A percentile compares a stretch with the other conserved stretches of the same genome.
phyloP scores from a whole-genome alignment of 2,888 invertebrate species.

The Dryomyza anilis region DNA sequence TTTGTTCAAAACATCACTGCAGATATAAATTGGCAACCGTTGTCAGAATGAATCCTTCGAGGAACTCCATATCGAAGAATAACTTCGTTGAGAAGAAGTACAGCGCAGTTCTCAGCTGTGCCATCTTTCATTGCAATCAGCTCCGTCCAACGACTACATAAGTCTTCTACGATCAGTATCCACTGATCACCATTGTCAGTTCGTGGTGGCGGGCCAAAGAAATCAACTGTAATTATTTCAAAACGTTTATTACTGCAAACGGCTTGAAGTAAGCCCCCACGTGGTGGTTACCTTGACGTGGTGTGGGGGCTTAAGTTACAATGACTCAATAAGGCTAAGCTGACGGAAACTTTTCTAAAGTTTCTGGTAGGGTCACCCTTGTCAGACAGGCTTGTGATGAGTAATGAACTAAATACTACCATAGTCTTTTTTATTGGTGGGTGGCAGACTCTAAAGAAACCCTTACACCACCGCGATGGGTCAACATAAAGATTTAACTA shows the following conservation, averaged over 20 bases:
- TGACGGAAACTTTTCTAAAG: no score
- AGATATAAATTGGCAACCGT: constrained; percentile 51
- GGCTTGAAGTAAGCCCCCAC: neutral
- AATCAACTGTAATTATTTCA: constrained; percentile 1
- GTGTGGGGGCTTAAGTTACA: no score
- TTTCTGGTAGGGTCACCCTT: no score
- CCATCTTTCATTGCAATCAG: constrained; percentile 21
- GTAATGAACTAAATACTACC: no score
- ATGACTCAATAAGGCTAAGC: no score
- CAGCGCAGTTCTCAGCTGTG: constrained; percentile 24
- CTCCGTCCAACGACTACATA: constrained; percentile 26
- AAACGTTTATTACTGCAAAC: constrained; percentile 2
- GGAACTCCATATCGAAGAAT: constrained; percentile 43
- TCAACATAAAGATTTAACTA: no score
- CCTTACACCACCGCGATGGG: no score
- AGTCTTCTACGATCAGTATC: constrained; percentile 9
- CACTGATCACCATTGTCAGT: neutral
- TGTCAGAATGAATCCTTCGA: constrained; percentile 49
- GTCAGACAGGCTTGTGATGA: no score
- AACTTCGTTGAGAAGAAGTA: constrained; percentile 24
- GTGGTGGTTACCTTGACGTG: no score
- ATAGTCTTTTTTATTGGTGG: no score
- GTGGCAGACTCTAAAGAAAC: no score
- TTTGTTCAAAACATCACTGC: neutral
- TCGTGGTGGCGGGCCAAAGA: neutral